Evolutionary conservation across 1,140 invertebrate species (phyloP), one percentile per base, ranked within the genome.

Genomic region (Drosophila nebulosa): DNA sequence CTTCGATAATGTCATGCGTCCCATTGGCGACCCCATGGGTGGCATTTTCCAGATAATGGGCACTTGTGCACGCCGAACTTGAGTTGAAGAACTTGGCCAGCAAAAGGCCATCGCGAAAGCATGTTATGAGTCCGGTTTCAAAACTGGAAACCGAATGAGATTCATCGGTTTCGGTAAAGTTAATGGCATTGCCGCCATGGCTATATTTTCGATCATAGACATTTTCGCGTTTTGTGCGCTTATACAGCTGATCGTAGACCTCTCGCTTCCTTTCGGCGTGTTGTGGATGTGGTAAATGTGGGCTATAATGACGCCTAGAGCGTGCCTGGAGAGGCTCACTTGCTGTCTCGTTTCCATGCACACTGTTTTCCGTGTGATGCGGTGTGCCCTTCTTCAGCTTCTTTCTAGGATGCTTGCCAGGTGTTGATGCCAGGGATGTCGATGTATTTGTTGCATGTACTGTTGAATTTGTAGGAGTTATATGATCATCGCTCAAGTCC

Each of bases 131-230:
- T 60, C 93, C 94, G 62, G 93, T 95, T 92, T 96, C 96, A 91
- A 96, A 96, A 91, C 95, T 96, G 0, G 95, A 96, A 36, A 95
- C 92, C 7, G 95, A 95, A 22, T 93, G 94, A 60, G 94, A 94
- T 57, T 94, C 93, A 35, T 93, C 91, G 5, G 79, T 92, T 64
- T 92, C 74, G 0, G 93, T 93, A 46, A 91, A 92, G 78, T 95
- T 95, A 62, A 93, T 91, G 1, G 94, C 94, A 91, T 94, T 96
- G 6, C 95, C 95, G 9, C 95, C 95, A 81, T 96, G 95, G 73
- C 93, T 93, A 22, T 95, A 94, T n/a, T 94, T 95, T 53, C 94
- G 93, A 91, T 96, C 95, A 30, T 96, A 92, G 56, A 95, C 91
- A 66, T 94, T 93, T 53, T 93, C 93, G 60, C 94, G 92, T 81